phyloP scores from a whole-genome alignment of 2,888 invertebrate genomes.

The Choristoneura rosaceana region DNA sequence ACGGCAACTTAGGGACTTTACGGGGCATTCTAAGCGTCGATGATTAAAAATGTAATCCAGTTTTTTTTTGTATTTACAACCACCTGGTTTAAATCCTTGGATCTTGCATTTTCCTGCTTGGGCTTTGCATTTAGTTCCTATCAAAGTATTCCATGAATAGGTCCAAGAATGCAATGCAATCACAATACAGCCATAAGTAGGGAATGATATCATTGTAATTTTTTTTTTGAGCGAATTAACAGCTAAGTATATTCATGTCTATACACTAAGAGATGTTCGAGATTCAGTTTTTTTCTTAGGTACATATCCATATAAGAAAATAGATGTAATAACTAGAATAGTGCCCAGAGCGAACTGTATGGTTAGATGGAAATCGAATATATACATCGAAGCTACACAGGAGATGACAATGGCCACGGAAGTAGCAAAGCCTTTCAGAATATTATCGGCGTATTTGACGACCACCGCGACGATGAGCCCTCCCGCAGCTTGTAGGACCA shows the following conservation, averaged over 20 bases:
- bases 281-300: conserved; percentile 82
- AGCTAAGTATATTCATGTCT: conserved; percentile 49
- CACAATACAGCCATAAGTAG: background rate
- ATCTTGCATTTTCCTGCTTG: too few relatives aligned
- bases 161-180: background rate
- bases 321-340: conserved; percentile 94
- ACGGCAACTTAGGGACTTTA: too few relatives aligned
- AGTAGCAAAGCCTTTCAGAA: conserved; percentile 98
- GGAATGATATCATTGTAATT: background rate
- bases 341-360: conserved; percentile 95
- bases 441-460: conserved; percentile 99
- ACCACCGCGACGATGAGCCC: conserved; percentile 99
- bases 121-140: background rate
- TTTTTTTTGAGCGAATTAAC: conserved; percentile 1
- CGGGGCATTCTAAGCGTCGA: too few relatives aligned
- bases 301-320: conserved; percentile 96
- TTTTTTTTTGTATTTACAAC: too few relatives aligned
- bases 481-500: conserved; percentile 96
- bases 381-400: conserved; percentile 96
- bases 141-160: background rate
- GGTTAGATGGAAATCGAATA: conserved; percentile 95
- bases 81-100: too few relatives aligned
- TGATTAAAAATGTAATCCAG: too few relatives aligned
- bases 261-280: conserved; percentile 71
- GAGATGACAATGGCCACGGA: conserved; percentile 98